These are phyloP conservation scores for Zaprionus bogoriensis DNA, from an alignment of 2,888 invertebrate species.

Conservation along the genomic window DNA sequence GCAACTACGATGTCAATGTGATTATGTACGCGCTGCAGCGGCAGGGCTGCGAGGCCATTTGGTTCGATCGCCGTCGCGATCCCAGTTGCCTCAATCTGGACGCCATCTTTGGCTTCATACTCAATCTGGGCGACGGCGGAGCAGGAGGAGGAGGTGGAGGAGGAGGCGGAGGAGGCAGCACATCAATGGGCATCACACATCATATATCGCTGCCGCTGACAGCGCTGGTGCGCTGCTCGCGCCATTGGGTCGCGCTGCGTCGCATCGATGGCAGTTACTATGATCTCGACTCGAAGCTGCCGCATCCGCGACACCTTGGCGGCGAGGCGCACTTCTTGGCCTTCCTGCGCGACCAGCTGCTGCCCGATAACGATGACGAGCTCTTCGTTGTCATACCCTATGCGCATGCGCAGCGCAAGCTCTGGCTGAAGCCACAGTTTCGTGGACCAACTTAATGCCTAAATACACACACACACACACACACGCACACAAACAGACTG, in stretches of 20 bases:
- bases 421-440: conserved; percentile 26
- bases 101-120: conserved; percentile 43
- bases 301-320: conserved; percentile 21
- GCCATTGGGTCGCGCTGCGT: conserved; percentile 52
- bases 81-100: conserved; percentile 36
- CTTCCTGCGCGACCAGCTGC: conserved; percentile 19
- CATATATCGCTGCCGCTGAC: conserved; percentile 19
- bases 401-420: neutral
- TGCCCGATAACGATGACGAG: conserved; percentile 18
- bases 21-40: conserved; percentile 95
- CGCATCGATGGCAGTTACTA: conserved; percentile 27
- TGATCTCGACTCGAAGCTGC: conserved; percentile 45
- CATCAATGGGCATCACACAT: too few species aligned
- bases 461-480: neutral
- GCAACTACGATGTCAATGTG: conserved; percentile 98
- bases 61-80: conserved; percentile 47
- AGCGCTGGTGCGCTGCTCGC: conserved; percentile 14
- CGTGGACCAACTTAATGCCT: neutral
- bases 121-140: conserved; percentile 23
- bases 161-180: too few species aligned
- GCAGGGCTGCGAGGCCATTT: conserved; percentile 90
- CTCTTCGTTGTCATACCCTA: conserved; percentile 24
- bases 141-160: too few species aligned
- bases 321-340: conserved; percentile 21
- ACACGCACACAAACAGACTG: neutral